Conservation (phyloP, 2,888 invertebrate genomes). For the Eilema caniola region DNA sequence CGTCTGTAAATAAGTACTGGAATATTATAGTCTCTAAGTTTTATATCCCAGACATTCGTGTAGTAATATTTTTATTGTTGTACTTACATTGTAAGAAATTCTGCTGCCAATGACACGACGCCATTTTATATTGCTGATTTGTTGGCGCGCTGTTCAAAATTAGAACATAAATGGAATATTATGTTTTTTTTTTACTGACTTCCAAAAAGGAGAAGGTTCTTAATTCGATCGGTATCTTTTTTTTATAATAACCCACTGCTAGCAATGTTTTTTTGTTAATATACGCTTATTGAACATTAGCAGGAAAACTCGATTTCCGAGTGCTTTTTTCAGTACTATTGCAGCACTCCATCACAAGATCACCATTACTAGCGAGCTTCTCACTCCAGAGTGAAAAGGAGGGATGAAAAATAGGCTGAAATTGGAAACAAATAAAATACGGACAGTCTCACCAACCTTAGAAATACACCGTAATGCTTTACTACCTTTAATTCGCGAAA, state of each 20-base stretch:
- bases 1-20: conserved; percentile 71
- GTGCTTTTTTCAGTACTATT: background rate
- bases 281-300: no score
- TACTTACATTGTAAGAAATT: conserved; percentile 9
- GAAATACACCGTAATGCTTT: no score
- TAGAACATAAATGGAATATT: background rate
- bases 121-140: conserved; percentile 3
- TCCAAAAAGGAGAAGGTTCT: no score
- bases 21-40: conserved; percentile 58
- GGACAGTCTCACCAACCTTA: no score
- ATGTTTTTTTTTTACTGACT: no score
- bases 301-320: no score
- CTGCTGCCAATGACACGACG: background rate
- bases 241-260: background rate
- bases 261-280: background rate
- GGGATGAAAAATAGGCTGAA: no score
- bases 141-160: background rate
- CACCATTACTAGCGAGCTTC: background rate
- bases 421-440: no score
- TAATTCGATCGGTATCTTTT: no score
- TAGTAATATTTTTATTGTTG: conserved; percentile 13
- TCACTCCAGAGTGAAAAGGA: background rate
- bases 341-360: background rate
- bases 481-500: no score
- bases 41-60: conserved; percentile 21